Evolutionary conservation across 2,113 vertebrate genomes (phyloP), one percentile per base, ranked within the genome.

Genomic region (Phylloscopus trochiloides): DNA sequence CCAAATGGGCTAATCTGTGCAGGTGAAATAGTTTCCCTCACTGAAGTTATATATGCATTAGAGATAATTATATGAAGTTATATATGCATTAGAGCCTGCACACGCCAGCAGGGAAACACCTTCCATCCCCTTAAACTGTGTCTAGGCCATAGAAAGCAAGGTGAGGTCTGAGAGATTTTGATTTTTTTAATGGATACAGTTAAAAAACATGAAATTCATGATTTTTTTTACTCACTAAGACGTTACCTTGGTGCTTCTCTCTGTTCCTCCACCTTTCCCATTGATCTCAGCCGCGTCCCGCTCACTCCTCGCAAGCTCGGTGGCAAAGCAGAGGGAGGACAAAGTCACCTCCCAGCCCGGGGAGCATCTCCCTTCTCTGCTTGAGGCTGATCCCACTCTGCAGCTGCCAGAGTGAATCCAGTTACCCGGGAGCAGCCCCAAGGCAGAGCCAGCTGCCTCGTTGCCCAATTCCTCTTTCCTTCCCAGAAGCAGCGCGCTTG

Each of bases 201-300:
- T 68, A 5, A 70, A 55, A 68, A 68, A 16, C 17, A 18, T 62
- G 6, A 67, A 29, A 28, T 14, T 10, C 10, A 6, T 34, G 1
- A 13, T 4, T 25, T 48, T 48, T 72, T 19, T 77, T 42, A 18
- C 34, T 84, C 36, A 9, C 42, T 42, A 17, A 86, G 63, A 22
- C 5, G 0, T 50, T 40, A 38, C 45, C 50, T 71, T 31, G 14
- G 47, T 10, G 1, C 47, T 65, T 32, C 1, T 71, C 59, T 50
- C 62, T 12, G 2, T 66, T 47, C 50, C 67, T 88, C 18, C 58
- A 3, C 59, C 65, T 67, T 54, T 67, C 68, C 72, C 8, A 0
- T 14, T 16, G 28, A 17, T 32, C 0, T 0, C 62, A 85, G 81
- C 62, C 0, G 0, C 0, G 0, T 82, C 32, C 28, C 0, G 0